Conservation (phyloP, 2,797 vertebrate species). For the Enteromius viviparus region DNA sequence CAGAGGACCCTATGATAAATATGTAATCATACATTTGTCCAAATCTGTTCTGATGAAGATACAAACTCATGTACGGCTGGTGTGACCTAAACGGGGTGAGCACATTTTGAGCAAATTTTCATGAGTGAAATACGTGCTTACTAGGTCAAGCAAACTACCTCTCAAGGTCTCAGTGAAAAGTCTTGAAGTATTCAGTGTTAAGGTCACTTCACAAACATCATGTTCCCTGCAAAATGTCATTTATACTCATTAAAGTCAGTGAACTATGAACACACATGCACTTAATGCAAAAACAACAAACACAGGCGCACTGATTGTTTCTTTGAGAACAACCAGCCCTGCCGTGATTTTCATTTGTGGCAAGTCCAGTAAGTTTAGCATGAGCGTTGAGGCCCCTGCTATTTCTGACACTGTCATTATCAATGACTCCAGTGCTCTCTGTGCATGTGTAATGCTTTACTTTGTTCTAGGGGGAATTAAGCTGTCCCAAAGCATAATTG, state of each 20-base stretch:
- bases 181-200: neutral
- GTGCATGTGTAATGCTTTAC: conserved; percentile 68
- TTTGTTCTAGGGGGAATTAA: conserved; percentile 64
- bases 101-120: neutral
- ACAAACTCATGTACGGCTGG: neutral
- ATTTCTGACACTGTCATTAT: conserved; percentile 42
- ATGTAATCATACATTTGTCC: neutral
- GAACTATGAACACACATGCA: neutral
- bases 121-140: neutral
- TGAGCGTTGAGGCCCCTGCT: conserved; percentile 20
- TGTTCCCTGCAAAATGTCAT: neutral
- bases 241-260: neutral
- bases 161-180: conserved; percentile 4
- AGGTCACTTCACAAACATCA: neutral
- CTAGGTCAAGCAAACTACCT: neutral
- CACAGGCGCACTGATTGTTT: neutral
- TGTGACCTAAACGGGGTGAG: neutral
- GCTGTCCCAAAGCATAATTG: conserved; percentile 71
- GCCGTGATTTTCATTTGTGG: conserved; percentile 11
- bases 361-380: conserved; percentile 4
- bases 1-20: neutral
- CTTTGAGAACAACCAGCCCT: neutral
- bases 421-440: conserved; percentile 61
- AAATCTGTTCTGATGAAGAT: neutral
- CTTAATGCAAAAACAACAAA: conserved; percentile 17